Evolutionary conservation across 1,140 invertebrate species (phyloP).

Genomic region (Thaumatotibia leucotreta): DNA sequence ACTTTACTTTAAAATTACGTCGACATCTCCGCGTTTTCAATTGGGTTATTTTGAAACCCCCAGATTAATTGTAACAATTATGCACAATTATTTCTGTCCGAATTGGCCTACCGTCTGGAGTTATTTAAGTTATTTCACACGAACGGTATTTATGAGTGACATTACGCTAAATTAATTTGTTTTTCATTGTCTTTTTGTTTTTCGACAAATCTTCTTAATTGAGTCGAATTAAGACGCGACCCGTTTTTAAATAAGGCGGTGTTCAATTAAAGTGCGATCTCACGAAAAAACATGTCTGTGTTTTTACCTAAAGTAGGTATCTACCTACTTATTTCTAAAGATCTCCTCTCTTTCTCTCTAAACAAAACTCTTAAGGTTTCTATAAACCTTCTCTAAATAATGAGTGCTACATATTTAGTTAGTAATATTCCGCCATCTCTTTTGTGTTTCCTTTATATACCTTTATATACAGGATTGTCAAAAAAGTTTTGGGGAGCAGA

Average conservation of each 20-base stretch:
- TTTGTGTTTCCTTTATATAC: too few relatives aligned
- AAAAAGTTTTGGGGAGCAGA: too few relatives aligned
- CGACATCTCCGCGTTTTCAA: not conserved
- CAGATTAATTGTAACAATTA: not conserved
- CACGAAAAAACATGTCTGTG: not conserved
- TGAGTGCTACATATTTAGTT: too few relatives aligned
- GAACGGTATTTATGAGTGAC: not conserved
- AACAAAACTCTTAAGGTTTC: too few relatives aligned
- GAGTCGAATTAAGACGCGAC: not conserved
- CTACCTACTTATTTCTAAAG: too few relatives aligned
- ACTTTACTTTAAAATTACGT: not conserved
- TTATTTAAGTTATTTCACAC: not conserved
- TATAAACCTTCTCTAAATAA: too few relatives aligned
- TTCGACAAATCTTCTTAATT: constrained; percentile 3
- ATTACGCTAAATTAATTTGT: constrained; percentile 2
- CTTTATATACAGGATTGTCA: too few relatives aligned
- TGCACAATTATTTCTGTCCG: not conserved
- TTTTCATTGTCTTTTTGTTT: constrained; percentile 5
- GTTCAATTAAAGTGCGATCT: not conserved
- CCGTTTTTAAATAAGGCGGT: not conserved
- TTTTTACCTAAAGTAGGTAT: too few relatives aligned
- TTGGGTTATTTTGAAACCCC: not conserved
- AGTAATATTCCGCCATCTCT: too few relatives aligned
- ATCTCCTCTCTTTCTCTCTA: not conserved
- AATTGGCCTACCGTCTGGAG: not conserved